phyloP scores from a whole-genome alignment of 2,888 invertebrate genomes.

The Theodoxus fluviatilis region DNA sequence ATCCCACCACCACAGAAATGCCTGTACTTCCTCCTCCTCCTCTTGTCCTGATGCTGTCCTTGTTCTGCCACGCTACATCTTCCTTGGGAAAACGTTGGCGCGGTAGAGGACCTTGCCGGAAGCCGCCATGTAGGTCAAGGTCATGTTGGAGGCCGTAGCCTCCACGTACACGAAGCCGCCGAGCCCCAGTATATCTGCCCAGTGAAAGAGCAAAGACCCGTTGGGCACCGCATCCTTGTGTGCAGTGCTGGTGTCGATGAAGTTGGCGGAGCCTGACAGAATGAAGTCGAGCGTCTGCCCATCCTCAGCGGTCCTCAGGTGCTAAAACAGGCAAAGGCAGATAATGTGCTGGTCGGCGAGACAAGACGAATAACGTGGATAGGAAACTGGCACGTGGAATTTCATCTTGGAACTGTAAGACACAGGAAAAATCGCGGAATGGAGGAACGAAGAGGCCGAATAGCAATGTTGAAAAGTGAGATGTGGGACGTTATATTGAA shows the following conservation, averaged over 20 bases:
- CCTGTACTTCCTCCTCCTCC: no score
- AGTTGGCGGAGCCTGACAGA: conserved; percentile 66
- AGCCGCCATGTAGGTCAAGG: conserved; percentile 52
- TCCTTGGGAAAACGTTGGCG: conserved; percentile 45
- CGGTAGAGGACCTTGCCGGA: conserved; percentile 45
- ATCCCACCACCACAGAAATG: no score
- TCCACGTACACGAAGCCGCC: conserved; percentile 63
- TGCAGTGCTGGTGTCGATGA: conserved; percentile 57
- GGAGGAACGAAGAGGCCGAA: no score
- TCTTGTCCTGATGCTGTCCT: no score
- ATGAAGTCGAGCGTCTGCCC: conserved; percentile 62
- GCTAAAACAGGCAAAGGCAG: conserved; percentile 42
- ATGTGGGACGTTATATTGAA: no score
- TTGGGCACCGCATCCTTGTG: conserved; percentile 57
- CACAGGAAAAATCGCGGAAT: no score
- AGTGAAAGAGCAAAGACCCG: conserved; percentile 54
- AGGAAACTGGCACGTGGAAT: no score
- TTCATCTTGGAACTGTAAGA: no score
- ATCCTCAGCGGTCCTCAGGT: conserved; percentile 44
- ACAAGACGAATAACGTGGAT: no score
- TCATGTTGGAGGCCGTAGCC: conserved; percentile 49
- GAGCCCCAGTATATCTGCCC: conserved; percentile 58
- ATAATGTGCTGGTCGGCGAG: no score
- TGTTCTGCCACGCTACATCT: no score
- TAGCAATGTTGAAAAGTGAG: no score